These are phyloP conservation scores for Puma concolor DNA, from an alignment of 2,113 vertebrate species.

Conservation along the genomic window DNA sequence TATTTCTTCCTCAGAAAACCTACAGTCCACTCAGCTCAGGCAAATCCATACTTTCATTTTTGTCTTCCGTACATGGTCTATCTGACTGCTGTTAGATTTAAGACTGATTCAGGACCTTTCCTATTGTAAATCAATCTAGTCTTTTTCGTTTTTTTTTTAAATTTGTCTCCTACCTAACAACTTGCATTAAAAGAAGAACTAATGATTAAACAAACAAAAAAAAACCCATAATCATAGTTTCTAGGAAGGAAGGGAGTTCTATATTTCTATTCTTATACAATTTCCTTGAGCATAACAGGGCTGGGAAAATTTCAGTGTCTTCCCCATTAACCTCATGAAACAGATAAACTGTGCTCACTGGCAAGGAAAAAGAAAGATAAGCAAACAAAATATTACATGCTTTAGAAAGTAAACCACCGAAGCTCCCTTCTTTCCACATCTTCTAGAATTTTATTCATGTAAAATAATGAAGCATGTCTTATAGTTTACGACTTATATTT, in stretches of 20 bases:
- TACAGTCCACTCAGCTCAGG: accelerated
- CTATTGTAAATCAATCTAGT: no score
- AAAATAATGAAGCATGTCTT: not conserved
- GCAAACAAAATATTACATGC: not conserved
- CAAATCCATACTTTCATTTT: not conserved
- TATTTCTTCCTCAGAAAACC: not conserved
- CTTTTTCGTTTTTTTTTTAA: not conserved
- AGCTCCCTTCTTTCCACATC: not conserved
- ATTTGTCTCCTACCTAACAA: no score
- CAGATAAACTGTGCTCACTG: not conserved
- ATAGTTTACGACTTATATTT: not conserved
- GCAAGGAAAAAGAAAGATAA: not conserved
- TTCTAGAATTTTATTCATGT: not conserved
- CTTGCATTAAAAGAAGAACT: not conserved
- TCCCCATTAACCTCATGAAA: not conserved
- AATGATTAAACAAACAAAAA: not conserved
- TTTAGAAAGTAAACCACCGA: not conserved
- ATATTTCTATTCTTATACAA: not conserved
- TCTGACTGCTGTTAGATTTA: no score
- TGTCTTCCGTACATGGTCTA: not conserved
- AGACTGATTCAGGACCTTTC: not conserved
- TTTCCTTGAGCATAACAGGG: not conserved
- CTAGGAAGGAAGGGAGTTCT: not conserved
- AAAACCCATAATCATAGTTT: no score
- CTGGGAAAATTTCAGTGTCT: not conserved